These are phyloP conservation scores for Synergus laeviventris DNA, from an alignment of 2,888 invertebrate genomes.

Conservation along the genomic window DNA sequence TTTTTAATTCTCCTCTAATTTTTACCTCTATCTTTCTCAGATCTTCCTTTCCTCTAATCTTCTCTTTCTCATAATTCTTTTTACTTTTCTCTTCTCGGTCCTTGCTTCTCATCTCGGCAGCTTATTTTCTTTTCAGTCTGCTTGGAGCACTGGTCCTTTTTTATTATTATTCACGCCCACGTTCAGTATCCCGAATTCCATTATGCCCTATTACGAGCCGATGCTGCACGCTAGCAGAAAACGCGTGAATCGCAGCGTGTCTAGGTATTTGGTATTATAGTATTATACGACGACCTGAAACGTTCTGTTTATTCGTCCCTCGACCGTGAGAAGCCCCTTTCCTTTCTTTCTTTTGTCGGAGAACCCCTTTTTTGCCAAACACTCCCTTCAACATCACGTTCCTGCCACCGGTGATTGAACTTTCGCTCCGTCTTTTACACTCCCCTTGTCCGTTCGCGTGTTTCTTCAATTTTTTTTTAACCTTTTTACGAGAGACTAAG, in stretches of 20 bases:
- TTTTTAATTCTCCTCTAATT: conserved; percentile 15
- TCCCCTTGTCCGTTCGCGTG: conserved; percentile 62
- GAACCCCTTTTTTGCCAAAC: conserved; percentile 27
- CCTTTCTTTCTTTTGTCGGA: conserved; percentile 40
- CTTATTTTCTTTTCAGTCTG: conserved; percentile 33
- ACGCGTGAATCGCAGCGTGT: conserved; percentile 55
- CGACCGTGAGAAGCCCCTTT: conserved; percentile 51
- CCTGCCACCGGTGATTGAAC: conserved; percentile 73
- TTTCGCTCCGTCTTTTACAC: conserved; percentile 64
- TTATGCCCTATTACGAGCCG: conserved; percentile 64
- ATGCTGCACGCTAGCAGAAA: conserved; percentile 50
- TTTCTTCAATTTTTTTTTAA: conserved; percentile 52
- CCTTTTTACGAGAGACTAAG: conserved; percentile 10
- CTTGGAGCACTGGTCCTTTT: conserved; percentile 48
- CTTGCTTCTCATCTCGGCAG: conserved; percentile 39
- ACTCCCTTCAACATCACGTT: conserved; percentile 51
- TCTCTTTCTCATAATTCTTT: conserved; percentile 24
- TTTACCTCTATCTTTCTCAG: conserved; percentile 14
- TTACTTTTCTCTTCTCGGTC: conserved; percentile 28
- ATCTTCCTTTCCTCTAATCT: conserved; percentile 7
- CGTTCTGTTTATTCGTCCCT: conserved; percentile 55
- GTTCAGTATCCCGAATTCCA: conserved; percentile 63
- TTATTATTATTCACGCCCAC: conserved; percentile 60
- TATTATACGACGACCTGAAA: conserved; percentile 45
- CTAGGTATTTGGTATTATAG: conserved; percentile 48